phyloP scores from a whole-genome alignment of 2,888 invertebrate genomes.

The Ornithoptera priamus region DNA sequence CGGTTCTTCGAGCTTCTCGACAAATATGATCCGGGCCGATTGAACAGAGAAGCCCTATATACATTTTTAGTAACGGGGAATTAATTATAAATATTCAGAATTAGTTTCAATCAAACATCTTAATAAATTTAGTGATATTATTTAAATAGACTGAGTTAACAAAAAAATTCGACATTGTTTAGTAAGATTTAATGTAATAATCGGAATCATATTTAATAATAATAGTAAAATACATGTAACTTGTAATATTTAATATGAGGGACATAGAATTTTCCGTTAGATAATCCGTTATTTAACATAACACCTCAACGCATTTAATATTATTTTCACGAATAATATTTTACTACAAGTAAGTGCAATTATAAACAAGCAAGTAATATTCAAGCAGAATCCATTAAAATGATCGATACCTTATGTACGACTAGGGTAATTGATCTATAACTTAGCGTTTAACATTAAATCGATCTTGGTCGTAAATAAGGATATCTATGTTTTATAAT shows the following conservation, averaged over 20 bases:
- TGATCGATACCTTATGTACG: slow-evolving; percentile 9
- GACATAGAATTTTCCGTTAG: not conserved
- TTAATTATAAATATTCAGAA: slow-evolving; percentile 34
- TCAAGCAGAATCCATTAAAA: slow-evolving; percentile 14
- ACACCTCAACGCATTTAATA: not conserved
- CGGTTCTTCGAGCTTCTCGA: slow-evolving; percentile 84
- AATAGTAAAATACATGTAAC: not conserved
- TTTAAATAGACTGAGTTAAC: slow-evolving; percentile 2
- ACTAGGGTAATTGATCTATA: slow-evolving; percentile 2
- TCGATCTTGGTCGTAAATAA: not conserved
- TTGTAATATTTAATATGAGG: not conserved
- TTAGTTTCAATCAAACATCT: not conserved
- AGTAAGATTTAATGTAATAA: not conserved
- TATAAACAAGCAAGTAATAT: slow-evolving; percentile 4
- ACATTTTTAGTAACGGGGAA: slow-evolving; percentile 70
- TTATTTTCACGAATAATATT: not conserved
- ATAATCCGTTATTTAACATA: no score
- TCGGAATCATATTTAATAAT: not conserved
- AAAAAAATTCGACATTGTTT: not conserved
- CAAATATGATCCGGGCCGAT: slow-evolving; percentile 86
- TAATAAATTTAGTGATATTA: not conserved
- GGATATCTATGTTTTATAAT: slow-evolving; percentile 31
- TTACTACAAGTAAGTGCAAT: slow-evolving; percentile 3
- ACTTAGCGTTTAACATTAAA: slow-evolving; percentile 5
- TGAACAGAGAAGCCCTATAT: slow-evolving; percentile 82